Base-by-base conservation (phyloP, 2,888 invertebrate species). In the Athrips mouffetella region DNA sequence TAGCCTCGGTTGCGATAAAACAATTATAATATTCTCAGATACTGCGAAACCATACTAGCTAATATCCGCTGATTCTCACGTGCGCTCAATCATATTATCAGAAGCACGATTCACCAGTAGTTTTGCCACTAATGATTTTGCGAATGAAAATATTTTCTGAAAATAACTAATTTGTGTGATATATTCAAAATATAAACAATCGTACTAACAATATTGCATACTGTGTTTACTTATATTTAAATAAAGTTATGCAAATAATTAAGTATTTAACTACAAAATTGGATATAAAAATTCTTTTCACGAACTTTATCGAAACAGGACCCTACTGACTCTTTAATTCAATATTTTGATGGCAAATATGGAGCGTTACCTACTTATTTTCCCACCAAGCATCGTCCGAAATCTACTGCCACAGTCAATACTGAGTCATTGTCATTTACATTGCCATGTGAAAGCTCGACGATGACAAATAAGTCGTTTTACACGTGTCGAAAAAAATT, bases 1-100 rank as follows among this genome's bases (percentile, higher is more conserved):
- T 83, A 85, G 62, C 60, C 74, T 83, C 73, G 66, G 67, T 58
- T 50, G 57, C 15, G 45, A 45, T 45, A 45, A 39, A 48, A 20
- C 44, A 30, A 59, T 58, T 61, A 61, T 60, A n/a, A 16, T 41
- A 35, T n/a, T 15, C 35, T 35, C 16, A 8, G 8, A 10, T 10
- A 16, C 33, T 16, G 8, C 3, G 10, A 10, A n/a, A 8, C 8
- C 35, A 33, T 40, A 40, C 40, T 41, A 40, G 37, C 8, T 20
- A 13, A 20, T 18, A 37, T 37, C 20, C 37, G 20, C 20, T 35
- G 6, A 1, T 29, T 35, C 21, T 41, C 41, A 41, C 25, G 41
- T 40, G 40, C 10, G 10, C 20, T 10, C 21, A 10, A n/a, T 39
- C n/a, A 21, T 11, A 39, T 16, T 39, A 39, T 16, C 37, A 8